phyloP scores from a whole-genome alignment of 2,113 vertebrate species.

The Motacilla tschutschensis region DNA sequence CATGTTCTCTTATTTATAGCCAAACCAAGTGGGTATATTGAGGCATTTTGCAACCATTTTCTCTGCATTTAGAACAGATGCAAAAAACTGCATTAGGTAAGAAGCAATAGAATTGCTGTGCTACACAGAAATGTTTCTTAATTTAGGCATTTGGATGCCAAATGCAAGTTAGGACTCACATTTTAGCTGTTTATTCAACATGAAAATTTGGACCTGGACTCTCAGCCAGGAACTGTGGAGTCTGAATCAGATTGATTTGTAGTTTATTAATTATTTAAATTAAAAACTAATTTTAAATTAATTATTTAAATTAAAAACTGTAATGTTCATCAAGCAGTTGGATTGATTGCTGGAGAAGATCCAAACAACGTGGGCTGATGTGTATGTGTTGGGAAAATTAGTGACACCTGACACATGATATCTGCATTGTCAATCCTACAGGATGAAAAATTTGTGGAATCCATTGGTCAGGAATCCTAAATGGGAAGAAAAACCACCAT shows the following conservation, averaged over 20 bases:
- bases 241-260: neutral
- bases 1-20: neutral
- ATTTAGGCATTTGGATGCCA: neutral
- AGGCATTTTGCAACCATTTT: neutral
- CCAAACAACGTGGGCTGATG: neutral
- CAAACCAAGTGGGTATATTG: neutral
- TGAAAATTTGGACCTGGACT: neutral
- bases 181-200: neutral
- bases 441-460: neutral
- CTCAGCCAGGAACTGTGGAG: neutral
- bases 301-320: neutral
- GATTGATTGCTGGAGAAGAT: neutral
- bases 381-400: neutral
- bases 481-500: neutral
- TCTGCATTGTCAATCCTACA: neutral
- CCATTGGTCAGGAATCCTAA: neutral
- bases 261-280: neutral
- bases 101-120: neutral
- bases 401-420: fast-evolving
- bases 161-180: neutral
- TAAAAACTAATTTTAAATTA: neutral
- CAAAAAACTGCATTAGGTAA: neutral
- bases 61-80: neutral
- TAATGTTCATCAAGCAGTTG: neutral
- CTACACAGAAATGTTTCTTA: neutral